Percentiles rank a stretch among this genome's conserved stretches.
Conservation (phyloP, 1,140 invertebrate genomes). For the Neuroterus valhalla region DNA sequence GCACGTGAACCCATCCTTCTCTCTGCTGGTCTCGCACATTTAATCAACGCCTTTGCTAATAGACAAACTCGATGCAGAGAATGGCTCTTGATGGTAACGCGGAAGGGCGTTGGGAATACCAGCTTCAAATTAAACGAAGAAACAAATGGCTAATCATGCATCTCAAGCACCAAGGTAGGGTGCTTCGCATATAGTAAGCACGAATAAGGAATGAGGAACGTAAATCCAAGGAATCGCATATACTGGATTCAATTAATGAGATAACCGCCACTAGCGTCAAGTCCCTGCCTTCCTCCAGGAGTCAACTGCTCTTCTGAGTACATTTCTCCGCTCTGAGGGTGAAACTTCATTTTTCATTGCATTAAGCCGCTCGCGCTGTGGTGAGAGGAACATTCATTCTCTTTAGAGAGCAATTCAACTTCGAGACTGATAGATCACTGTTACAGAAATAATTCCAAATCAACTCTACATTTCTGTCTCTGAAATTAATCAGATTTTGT, state of each 20-base stretch:
- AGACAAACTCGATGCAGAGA: conserved; percentile 69
- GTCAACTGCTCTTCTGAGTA: conserved; percentile 11
- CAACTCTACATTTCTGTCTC: background rate
- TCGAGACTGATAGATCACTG: conserved; percentile 3
- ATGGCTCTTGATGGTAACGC: conserved; percentile 61
- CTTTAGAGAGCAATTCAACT: conserved; percentile 19
- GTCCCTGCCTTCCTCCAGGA: background rate
- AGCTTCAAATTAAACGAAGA: conserved; percentile 67
- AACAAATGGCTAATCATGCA: conserved; percentile 72
- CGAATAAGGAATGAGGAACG: conserved; percentile 29
- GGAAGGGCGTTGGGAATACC: conserved; percentile 32
- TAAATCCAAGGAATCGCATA: conserved; percentile 39
- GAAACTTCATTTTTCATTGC: conserved; percentile 30
- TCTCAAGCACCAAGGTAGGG: conserved; percentile 45
- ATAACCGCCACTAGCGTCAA: conserved; percentile 25
- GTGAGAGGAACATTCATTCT: conserved; percentile 19
- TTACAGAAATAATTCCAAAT: background rate
- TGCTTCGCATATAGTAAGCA: conserved; percentile 20
- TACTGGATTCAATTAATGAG: conserved; percentile 42
- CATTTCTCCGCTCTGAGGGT: conserved; percentile 1
- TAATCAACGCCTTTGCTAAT: conserved; percentile 71
- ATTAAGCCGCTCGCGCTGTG: conserved; percentile 11
- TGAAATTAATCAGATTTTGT: background rate
- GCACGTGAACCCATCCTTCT: conserved; percentile 63
- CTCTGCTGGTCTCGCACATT: conserved; percentile 59